Percentiles rank a stretch among this genome's conserved stretches.
phyloP scores from a whole-genome alignment of 2,797 vertebrate species.

The Danionella dracula region DNA sequence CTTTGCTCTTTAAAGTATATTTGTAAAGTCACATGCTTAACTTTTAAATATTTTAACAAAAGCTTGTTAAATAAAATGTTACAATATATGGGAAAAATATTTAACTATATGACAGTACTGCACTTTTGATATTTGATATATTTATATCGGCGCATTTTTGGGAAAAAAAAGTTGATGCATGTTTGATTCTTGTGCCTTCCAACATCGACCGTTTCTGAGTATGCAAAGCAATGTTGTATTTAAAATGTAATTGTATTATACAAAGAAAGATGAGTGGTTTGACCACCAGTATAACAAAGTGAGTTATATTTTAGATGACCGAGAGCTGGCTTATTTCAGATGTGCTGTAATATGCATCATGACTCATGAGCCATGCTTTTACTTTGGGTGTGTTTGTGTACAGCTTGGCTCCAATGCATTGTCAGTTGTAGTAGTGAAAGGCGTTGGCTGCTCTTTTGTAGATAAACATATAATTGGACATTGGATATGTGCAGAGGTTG shows the following conservation, averaged over 20 bases:
- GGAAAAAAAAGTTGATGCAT: too few species aligned
- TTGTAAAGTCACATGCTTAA: too few species aligned
- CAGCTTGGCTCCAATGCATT: conserved; percentile 23
- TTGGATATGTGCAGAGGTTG: conserved; percentile 40
- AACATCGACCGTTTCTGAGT: too few species aligned
- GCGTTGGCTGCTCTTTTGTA: conserved; percentile 41
- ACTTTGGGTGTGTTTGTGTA: conserved; percentile 35
- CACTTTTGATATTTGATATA: too few species aligned
- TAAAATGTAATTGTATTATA: too few species aligned
- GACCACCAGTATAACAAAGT: neutral
- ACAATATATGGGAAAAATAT: too few species aligned
- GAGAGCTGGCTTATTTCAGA: conserved; percentile 9
- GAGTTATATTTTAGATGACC: conserved; percentile 3
- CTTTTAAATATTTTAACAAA: too few species aligned
- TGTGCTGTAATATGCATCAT: neutral
- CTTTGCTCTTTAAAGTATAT: too few species aligned
- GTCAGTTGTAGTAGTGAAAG: conserved; percentile 42
- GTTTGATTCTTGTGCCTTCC: too few species aligned
- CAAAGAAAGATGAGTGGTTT: neutral
- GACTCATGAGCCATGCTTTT: conserved; percentile 7
- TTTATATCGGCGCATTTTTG: too few species aligned
- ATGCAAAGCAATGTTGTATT: neutral
- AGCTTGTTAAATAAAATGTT: too few species aligned
- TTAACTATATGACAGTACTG: too few species aligned
- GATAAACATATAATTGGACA: conserved; percentile 51